Base-by-base conservation (phyloP, 2,113 vertebrate genomes). In the Misgurnus anguillicaudatus region DNA sequence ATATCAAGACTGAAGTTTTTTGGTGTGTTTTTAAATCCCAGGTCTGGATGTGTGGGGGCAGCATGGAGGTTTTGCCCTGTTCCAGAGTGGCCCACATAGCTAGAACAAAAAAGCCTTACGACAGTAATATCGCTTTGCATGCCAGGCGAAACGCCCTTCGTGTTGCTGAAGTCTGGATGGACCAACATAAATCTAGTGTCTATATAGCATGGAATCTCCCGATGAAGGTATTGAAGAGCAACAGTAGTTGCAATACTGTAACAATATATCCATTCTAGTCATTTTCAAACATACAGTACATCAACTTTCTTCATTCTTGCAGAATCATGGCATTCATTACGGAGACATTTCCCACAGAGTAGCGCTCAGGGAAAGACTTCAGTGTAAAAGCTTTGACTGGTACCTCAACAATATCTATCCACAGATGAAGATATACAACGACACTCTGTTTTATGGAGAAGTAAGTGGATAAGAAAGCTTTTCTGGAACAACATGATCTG, bases 131-230 rank as follows among this genome's bases (percentile, higher is more conserved):
- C 0, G 95, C 94, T 1, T 95, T 96, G 86, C 96, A 97, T 90
- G 96, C 94, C n/a, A 95, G 97, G 74, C 95, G 98, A 57, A 99
- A 99, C 0, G 95, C 97, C 0, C 92, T 99, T 31, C 94, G 98
- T 0, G 98, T 99, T 74, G 98, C 98, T 0, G 98, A 99, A 85
- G 97, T 99, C 70, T 99, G 98, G 98, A 95, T 99, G 98, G 98
- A 99, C 0, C 92, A 96, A 36, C 97, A 96, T 90, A 99, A 98
- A 80, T 95, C 95, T 41, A 95, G 95, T 0, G 97, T 99, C 21
- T 99, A 99, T 91, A 92, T 98, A 17, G 98, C 98, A 0, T 99
- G 98, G 98, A 99, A 99, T 88, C 93, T 99, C 85, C 98, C 98
- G 0, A 91, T 98, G 86, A 95, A 97, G 94, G 98, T 98, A 91